A percentile compares a stretch with the other conserved stretches of the same genome.
Evolutionary conservation across 2,888 invertebrate species (phyloP).

Genomic region (Argynnis bischoffii): DNA sequence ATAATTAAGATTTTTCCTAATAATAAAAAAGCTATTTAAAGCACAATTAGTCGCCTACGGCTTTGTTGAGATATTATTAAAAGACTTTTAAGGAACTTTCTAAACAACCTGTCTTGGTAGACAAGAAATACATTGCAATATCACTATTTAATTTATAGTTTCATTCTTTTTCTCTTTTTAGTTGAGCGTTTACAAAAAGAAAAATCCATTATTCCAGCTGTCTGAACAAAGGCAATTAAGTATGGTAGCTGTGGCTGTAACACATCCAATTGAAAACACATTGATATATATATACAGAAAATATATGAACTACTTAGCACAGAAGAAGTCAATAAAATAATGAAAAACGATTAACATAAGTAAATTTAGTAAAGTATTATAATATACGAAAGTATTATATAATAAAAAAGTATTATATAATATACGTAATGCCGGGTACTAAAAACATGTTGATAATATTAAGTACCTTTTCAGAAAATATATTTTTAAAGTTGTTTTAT

Average conservation of each 20-base stretch:
- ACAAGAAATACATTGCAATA: conserved; percentile 12
- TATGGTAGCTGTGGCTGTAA: conserved; percentile 39
- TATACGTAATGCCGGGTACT: too few species aligned
- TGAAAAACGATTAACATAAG: too few species aligned
- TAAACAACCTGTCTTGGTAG: neutral
- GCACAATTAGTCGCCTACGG: too few species aligned
- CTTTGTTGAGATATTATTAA: too few species aligned
- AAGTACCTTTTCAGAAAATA: too few species aligned
- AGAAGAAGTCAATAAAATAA: neutral
- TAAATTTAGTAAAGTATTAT: too few species aligned
- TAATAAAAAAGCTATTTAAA: too few species aligned
- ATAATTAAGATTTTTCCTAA: too few species aligned
- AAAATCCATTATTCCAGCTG: conserved; percentile 43
- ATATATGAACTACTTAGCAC: conserved; percentile 9
- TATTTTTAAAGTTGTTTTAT: neutral
- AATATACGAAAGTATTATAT: too few species aligned
- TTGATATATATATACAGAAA: conserved; percentile 22
- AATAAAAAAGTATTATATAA: too few species aligned
- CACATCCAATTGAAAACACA: conserved; percentile 33
- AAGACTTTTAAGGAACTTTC: neutral
- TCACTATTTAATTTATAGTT: conserved; percentile 31
- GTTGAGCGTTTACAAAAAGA: conserved; percentile 35
- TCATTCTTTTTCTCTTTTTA: conserved; percentile 32
- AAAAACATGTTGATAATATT: too few species aligned
- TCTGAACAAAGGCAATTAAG: conserved; percentile 43